Conservation (phyloP, 2,113 vertebrate species). For the Cavia aperea region DNA sequence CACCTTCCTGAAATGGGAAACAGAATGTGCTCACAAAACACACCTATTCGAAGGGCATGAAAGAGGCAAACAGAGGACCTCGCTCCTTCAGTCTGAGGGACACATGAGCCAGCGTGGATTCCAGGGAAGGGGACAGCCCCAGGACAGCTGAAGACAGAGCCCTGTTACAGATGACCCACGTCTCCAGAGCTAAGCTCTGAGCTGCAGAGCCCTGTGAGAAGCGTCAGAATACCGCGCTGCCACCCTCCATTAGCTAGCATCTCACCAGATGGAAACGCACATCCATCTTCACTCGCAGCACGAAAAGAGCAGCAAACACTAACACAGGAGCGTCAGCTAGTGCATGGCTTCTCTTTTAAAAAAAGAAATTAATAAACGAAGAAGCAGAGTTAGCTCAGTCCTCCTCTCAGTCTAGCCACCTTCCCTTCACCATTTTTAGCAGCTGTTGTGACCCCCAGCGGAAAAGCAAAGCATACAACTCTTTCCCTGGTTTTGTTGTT, state of each 20-base stretch:
- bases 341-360: not conserved
- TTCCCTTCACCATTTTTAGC: not conserved
- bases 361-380: not conserved
- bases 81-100: not conserved
- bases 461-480: not conserved
- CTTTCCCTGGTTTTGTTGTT: not conserved
- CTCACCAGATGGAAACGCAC: not conserved
- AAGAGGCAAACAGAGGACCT: not conserved
- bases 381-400: not conserved
- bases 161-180: not conserved
- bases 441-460: not conserved
- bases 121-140: not conserved
- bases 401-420: not conserved
- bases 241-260: not conserved
- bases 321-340: too few species aligned
- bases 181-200: not conserved
- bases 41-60: not conserved
- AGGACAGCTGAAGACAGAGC: not conserved
- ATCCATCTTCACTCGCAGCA: not conserved
- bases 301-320: not conserved
- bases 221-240: not conserved
- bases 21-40: not conserved
- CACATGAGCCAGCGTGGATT: not conserved
- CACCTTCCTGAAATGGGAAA: constrained; percentile 8
- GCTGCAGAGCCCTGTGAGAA: not conserved